Evolutionary conservation across 2,797 vertebrate genomes (phyloP), one percentile per base, ranked within the genome.

Genomic region (Nasua narica): DNA sequence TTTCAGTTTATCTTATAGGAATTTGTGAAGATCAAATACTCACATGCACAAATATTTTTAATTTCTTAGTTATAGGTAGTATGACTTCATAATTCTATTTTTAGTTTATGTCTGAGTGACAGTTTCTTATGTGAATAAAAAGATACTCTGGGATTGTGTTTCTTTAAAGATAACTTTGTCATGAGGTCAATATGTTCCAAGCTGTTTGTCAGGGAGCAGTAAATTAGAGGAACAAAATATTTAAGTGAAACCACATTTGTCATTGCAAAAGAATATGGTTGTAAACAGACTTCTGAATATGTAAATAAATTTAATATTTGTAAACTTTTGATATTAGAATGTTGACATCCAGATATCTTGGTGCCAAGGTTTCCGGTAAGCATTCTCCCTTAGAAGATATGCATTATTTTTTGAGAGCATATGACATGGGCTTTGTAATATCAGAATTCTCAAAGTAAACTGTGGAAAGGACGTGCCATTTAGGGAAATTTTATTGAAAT

Each of bases 221-320:
- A 89, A 95, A 56, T 81, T 67, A 81, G 32, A 93, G 15, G 62
- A 84, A 84, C 2, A 85, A 48, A 89, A 67, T 50, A 58, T 86
- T 87, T 72, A 89, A 67, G 5, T 82, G 87, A 97, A 91, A n/a
- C 29, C 15, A 43, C 40, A 58, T 92, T 93, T 90, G 23, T 79
- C 29, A 85, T 70, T 81, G 5, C n/a, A 92, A 79, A 95, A 90
- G 32, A 90, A 60, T 91, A 25, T 48, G 8, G 10, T 56, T 93
- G 37, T 60, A 83, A 74, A 92, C 10, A 79, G 18, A 16, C 29
- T 95, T 87, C 40, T 92, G 46, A 72, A 46, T 70, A 89, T 79
- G 5, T 43, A 88, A 88, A 62, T 77, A 95, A 40, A 74, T 85
- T 32, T 46, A 58, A 46, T 50, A 16, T 56, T 87, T 54, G 2